Conservation (phyloP, 2,888 invertebrate species). For the Cerceris ruficornis region DNA sequence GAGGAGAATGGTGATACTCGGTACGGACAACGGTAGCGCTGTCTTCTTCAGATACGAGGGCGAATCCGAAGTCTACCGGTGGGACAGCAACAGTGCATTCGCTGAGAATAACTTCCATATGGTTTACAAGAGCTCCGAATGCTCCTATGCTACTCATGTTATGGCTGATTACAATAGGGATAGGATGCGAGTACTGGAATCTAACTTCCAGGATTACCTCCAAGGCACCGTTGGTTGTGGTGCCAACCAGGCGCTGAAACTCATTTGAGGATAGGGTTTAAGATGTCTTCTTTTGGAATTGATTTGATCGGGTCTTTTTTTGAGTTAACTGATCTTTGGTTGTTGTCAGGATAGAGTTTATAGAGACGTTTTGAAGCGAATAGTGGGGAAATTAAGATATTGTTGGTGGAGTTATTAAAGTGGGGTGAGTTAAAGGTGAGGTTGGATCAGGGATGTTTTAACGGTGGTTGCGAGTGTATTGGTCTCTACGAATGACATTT, state of each 20-base stretch:
- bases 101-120: constrained; percentile 81
- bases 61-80: constrained; percentile 84
- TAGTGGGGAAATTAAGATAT: no score
- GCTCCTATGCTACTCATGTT: constrained; percentile 84
- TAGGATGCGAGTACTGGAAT: constrained; percentile 85
- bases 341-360: no score
- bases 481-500: no score
- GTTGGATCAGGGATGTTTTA: no score
- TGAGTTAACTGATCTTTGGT: background rate
- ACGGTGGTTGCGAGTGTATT: no score
- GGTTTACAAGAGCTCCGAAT: constrained; percentile 83
- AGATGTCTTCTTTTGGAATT: background rate
- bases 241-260: constrained; percentile 83
- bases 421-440: no score
- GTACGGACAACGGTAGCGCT: constrained; percentile 85
- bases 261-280: constrained; percentile 55
- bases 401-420: no score
- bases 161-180: constrained; percentile 84
- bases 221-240: constrained; percentile 85
- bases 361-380: no score
- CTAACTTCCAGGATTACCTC: constrained; percentile 86
- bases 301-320: background rate
- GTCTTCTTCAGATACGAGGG: constrained; percentile 85
- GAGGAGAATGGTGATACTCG: constrained; percentile 84
- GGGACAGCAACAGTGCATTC: constrained; percentile 83